Percentiles rank a stretch among this genome's conserved stretches.
Evolutionary conservation across 2,113 vertebrate genomes (phyloP).

Genomic region (Mastomys coucha): DNA sequence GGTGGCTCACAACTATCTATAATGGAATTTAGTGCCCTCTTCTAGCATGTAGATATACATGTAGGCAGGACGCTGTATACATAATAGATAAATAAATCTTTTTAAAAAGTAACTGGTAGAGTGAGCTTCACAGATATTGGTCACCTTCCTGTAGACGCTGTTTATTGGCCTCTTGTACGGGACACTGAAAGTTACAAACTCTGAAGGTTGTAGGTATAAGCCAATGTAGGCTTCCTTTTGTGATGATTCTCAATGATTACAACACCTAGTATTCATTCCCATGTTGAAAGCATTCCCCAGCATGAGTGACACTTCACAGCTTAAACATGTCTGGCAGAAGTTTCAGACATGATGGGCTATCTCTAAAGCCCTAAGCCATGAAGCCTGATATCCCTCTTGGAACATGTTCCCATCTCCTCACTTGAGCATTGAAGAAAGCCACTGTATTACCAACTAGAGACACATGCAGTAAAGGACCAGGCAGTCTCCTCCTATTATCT

Average conservation of each 20-base stretch:
- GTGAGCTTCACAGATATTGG: background rate
- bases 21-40: too few species aligned
- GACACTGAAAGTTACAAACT: background rate
- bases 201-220: background rate
- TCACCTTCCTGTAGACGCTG: background rate
- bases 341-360: background rate
- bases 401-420: background rate
- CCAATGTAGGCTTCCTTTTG: background rate
- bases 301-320: background rate
- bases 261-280: background rate
- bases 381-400: background rate
- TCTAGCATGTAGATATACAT: too few species aligned
- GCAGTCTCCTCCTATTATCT: background rate
- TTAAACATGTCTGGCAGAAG: background rate
- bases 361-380: background rate
- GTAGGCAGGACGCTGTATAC: too few species aligned
- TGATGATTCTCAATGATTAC: background rate
- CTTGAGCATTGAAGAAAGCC: background rate
- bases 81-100: too few species aligned
- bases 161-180: background rate
- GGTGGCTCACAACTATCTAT: too few species aligned
- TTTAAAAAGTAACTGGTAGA: background rate
- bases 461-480: rapidly evolving
- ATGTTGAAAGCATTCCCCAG: background rate
- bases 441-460: background rate